Evolutionary conservation across 2,888 invertebrate genomes (phyloP).

Genomic region (Latrodectus elegans): DNA sequence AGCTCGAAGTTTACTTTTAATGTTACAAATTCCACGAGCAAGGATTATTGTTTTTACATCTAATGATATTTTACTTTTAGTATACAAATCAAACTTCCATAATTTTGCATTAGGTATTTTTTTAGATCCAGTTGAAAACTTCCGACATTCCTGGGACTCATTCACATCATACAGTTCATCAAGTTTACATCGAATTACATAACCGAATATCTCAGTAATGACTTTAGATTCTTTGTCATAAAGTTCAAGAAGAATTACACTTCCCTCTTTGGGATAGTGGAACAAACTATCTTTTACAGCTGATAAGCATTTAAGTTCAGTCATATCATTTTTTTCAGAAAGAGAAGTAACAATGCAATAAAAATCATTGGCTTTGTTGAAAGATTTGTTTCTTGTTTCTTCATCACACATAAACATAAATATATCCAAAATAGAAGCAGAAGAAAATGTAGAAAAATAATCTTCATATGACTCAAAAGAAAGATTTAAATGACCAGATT

Average conservation of each 20-base stretch:
- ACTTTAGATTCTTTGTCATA: not conserved
- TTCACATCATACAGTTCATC: not conserved
- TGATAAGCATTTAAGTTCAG: slow-evolving; percentile 12
- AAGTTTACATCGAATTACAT: slow-evolving; percentile 5
- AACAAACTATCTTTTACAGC: not conserved
- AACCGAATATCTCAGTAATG: slow-evolving; percentile 18
- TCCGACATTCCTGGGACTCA: not conserved
- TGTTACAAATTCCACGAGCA: slow-evolving; percentile 48
- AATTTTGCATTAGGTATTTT: not conserved
- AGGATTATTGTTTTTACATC: slow-evolving; percentile 12
- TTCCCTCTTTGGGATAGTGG: slow-evolving; percentile 20
- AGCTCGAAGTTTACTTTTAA: slow-evolving; percentile 56
- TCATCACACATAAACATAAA: slow-evolving; percentile 26
- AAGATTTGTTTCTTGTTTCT: not conserved
- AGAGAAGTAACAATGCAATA: slow-evolving; percentile 1
- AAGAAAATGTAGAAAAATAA: slow-evolving; percentile 24
- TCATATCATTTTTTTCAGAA: slow-evolving; percentile 3
- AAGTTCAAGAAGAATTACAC: slow-evolving; percentile 28
- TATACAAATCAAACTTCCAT: not conserved
- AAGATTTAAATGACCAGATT: not conserved
- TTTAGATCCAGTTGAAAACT: not conserved
- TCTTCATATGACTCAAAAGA: slow-evolving; percentile 8
- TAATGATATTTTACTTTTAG: not conserved
- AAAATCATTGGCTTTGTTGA: not conserved
- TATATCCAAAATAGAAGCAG: slow-evolving; percentile 22